These are phyloP conservation scores for Peribatodes rhomboidaria DNA, from an alignment of 2,888 invertebrate species.

Conservation along the genomic window DNA sequence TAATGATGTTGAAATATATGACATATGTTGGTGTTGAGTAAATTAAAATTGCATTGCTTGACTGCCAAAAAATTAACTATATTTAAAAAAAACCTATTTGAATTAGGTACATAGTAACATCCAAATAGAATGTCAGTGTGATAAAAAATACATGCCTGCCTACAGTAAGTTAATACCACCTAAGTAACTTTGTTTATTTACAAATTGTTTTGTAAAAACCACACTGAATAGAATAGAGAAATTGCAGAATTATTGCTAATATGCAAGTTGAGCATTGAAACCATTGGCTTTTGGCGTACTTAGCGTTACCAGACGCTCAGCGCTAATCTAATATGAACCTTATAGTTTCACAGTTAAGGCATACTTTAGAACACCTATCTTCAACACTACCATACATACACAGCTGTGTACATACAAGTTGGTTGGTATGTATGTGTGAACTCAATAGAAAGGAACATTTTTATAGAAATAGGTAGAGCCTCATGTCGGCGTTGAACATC, in stretches of 20 bases:
- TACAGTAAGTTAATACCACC: too few species aligned
- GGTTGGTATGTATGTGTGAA: conserved; percentile 61
- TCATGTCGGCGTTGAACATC: conserved; percentile 28
- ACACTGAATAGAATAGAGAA: conserved; percentile 14
- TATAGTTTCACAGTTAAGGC: conserved; percentile 56
- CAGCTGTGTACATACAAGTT: conserved; percentile 70
- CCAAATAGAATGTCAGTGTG: too few species aligned
- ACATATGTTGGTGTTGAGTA: too few species aligned
- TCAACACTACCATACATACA: conserved; percentile 67
- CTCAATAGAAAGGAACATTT: conserved; percentile 42
- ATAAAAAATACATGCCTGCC: too few species aligned
- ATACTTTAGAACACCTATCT: conserved; percentile 59
- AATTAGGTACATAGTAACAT: too few species aligned
- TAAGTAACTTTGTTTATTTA: too few species aligned
- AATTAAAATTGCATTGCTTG: too few species aligned
- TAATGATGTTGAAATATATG: too few species aligned
- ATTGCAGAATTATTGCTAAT: conserved; percentile 54
- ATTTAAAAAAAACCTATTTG: too few species aligned
- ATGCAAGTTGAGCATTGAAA: conserved; percentile 54
- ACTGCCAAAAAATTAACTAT: too few species aligned
- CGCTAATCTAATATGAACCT: conserved; percentile 62
- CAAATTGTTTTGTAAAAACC: not conserved
- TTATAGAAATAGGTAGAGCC: conserved; percentile 37
- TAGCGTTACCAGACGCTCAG: conserved; percentile 59
- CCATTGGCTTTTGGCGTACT: conserved; percentile 55